A percentile compares a stretch with the other conserved stretches of the same genome.
These are phyloP conservation scores for Zeus faber DNA, from an alignment of 2,113 vertebrate species.

Conservation along the genomic window DNA sequence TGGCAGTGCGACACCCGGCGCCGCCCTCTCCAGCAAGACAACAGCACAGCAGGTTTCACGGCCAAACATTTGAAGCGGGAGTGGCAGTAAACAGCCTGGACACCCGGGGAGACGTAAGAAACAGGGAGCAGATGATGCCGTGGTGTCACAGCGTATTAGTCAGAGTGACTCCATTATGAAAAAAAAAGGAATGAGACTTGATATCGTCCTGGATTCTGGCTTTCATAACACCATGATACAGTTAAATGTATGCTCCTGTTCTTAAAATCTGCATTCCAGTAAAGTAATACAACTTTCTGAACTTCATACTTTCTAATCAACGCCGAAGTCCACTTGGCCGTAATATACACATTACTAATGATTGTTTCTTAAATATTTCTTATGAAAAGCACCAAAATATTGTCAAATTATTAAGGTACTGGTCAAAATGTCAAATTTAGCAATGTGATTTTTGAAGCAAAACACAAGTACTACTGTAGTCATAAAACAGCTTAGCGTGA, in stretches of 20 bases:
- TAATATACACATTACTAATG: too few species aligned
- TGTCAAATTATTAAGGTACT: too few species aligned
- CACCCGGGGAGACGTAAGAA: constrained; percentile 6
- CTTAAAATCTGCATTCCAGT: too few species aligned
- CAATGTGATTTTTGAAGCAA: too few species aligned
- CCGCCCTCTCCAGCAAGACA: constrained; percentile 1
- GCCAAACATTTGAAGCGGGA: neutral
- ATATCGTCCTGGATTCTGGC: too few species aligned
- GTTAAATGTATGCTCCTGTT: neutral
- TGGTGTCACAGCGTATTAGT: constrained; percentile 31
- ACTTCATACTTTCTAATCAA: too few species aligned
- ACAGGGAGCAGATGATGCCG: constrained; percentile 31
- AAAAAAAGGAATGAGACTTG: constrained; percentile 16
- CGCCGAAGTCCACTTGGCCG: too few species aligned
- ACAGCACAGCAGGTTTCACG: neutral
- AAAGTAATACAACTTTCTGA: too few species aligned
- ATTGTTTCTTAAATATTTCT: too few species aligned
- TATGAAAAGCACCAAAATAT: neutral
- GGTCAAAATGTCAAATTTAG: constrained; percentile 3
- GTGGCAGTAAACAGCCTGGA: constrained; percentile 13
- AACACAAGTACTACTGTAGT: neutral
- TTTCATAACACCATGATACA: too few species aligned
- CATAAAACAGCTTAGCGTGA: neutral
- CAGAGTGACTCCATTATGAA: constrained; percentile 5
- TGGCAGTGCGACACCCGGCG: neutral